Evolutionary conservation across 2,888 invertebrate genomes (phyloP), one percentile per base, ranked within the genome.

Genomic region (Machimus rusticus): DNA sequence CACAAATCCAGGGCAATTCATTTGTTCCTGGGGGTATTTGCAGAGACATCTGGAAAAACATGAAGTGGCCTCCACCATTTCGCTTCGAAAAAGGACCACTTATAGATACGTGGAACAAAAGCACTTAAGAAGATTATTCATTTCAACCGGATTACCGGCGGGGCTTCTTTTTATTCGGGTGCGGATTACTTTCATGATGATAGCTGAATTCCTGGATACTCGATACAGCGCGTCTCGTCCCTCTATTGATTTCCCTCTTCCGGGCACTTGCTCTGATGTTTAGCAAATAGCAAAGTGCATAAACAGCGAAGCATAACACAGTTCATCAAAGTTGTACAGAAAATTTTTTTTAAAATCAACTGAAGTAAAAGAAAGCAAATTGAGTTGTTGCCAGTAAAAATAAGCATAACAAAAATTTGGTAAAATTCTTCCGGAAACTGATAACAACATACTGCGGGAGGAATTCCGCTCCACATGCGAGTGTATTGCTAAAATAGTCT

Each of bases 1-100:
- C 74, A 85, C 85, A 85, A 85, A 85, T 85, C 74, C 74, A 51
- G 23, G 43, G 74, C 85, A 85, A 85, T 74, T 46, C 43, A 74
- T 85, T 85, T 55, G 28, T 74, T 66, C 66, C 31, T 39, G 34
- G 31, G 37, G 16, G 39, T 66, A 66, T 84, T 84, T 84, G 66
- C 16, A n/a, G 46, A 85, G 46, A 74, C 51, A 85, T 85, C 43
- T 74, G 74, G 74, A 19, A 85, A 74, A 85, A 85, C 85, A 85
- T 74, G 74, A 85, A 34, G 46, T 46, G 28, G 23, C 28, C 66
- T 23, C 66, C 66, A 66, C 23, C 12, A 19, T 23, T 14, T 39
- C 28, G 57, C 16, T 46, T 16, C 43, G 43, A 46, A 19, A 84
- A 84, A 84, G 66, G 66, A 28, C 23, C 57, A 66, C 57, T 66